phyloP scores from a whole-genome alignment of 2,888 invertebrate species.

The Drosophila affinis region DNA sequence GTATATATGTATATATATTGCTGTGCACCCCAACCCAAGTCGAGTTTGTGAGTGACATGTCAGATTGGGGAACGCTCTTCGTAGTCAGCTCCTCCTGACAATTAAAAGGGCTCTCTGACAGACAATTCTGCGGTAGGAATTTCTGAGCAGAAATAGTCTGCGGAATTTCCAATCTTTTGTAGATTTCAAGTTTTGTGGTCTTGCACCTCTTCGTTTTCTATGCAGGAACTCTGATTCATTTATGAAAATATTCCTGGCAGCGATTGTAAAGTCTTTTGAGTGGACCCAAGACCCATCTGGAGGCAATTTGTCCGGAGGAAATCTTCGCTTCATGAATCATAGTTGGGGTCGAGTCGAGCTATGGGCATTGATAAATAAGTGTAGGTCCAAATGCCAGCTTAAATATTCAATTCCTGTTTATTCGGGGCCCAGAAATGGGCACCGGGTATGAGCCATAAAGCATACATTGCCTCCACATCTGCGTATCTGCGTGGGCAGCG shows the following conservation, averaged over 20 bases:
- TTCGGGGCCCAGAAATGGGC: constrained; percentile 6
- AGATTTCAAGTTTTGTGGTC: not conserved
- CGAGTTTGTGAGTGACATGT: not conserved
- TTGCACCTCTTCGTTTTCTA: not conserved
- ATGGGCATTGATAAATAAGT: constrained; percentile 17
- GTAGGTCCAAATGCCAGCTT: not conserved
- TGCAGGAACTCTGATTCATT: not conserved
- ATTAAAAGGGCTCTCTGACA: not conserved
- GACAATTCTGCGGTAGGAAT: not conserved
- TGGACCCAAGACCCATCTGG: not conserved
- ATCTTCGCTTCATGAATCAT: constrained; percentile 2
- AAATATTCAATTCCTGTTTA: constrained; percentile 17
- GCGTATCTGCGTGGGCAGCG: constrained; percentile 25
- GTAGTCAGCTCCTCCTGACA: not conserved
- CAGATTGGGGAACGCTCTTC: not conserved
- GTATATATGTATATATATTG: not conserved
- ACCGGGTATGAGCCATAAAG: constrained; percentile 3
- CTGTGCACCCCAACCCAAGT: not conserved
- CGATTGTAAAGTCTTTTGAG: not conserved
- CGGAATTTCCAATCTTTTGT: not conserved
- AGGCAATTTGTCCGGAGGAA: not conserved
- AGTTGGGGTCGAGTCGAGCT: not conserved
- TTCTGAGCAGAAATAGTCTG: not conserved
- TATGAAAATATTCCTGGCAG: not conserved
- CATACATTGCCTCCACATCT: constrained; percentile 11